Evolutionary conservation across 2,113 vertebrate genomes (phyloP), one percentile per base, ranked within the genome.

Genomic region (Tangachromis dhanisi): DNA sequence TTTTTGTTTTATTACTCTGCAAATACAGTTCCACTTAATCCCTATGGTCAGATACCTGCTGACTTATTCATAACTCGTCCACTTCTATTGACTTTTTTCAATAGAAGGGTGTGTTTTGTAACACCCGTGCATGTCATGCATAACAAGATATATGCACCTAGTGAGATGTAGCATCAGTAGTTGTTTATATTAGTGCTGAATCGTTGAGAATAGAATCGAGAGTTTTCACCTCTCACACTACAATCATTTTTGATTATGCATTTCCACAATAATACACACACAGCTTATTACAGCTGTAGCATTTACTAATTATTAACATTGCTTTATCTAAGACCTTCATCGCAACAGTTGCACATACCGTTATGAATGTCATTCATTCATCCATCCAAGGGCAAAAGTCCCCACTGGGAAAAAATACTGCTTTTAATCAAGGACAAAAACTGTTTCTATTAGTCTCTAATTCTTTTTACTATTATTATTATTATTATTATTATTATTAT

Each of bases 61-160:
- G 86, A 76, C 68, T 76, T 57, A 79, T 84, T 92, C 88, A 91
- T 88, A 59, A 92, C 78, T 88, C 78, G 71, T 88, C 33, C 19
- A 29, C 53, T 54, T 83, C 51, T 19, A 61, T 29, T 81, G 38
- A 83, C 71, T 81, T 86, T 87, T 84, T 86, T 68, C 35, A 40
- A 38, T 21, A 66, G 61, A 68, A 68, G 35, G 35, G 63, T 40
- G n/a, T 2, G 0, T 40, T 68, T 68, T 40, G 19, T 40, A 40
- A 68, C 33, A 68, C 11, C 12, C 4, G 1, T 5, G 5, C 63
- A 68, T 68, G 11, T 68, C n/a, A 9, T 68, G 35, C 12, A 90
- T 21, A 85, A 78, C 26, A 61, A 83, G 45, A 91, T 88, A 86
- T 85, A 83, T 90, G 88, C 86, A 68, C 68, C 71, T 53, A 55